phyloP scores from a whole-genome alignment of 1,140 invertebrate species.

The Euschistus heros region DNA sequence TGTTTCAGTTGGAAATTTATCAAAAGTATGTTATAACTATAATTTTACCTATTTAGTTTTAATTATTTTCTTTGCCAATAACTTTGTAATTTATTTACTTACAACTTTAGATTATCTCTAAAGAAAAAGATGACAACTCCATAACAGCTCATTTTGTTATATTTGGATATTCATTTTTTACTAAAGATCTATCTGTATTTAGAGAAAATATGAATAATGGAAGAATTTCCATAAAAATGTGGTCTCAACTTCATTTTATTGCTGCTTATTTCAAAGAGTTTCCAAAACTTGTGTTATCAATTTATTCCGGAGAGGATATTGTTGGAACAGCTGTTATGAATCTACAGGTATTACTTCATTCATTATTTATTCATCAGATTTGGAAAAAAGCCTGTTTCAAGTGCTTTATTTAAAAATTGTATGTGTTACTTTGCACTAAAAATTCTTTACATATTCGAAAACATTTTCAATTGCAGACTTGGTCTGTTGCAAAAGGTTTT shows the following conservation, averaged over 20 bases:
- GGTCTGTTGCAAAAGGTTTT: too few relatives aligned
- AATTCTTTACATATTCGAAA: too few relatives aligned
- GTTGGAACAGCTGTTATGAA: slow-evolving; percentile 20
- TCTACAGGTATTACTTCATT: slow-evolving; percentile 14
- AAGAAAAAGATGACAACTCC: background rate
- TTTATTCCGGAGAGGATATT: slow-evolving; percentile 19
- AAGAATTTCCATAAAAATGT: slow-evolving; percentile 13
- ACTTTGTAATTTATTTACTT: too few relatives aligned
- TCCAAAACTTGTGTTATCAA: slow-evolving; percentile 14
- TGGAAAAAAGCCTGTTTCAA: too few relatives aligned
- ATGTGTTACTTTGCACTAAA: too few relatives aligned
- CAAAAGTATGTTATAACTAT: slow-evolving; percentile 15
- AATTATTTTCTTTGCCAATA: too few relatives aligned
- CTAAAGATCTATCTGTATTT: slow-evolving; percentile 14
- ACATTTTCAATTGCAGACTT: too few relatives aligned
- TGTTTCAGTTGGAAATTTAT: slow-evolving; percentile 11
- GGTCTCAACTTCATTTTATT: slow-evolving; percentile 18
- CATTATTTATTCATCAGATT: too few relatives aligned
- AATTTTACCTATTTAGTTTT: background rate
- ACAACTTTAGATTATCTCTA: slow-evolving; percentile 14
- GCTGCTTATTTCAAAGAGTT: slow-evolving; percentile 25
- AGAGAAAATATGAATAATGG: slow-evolving; percentile 12
- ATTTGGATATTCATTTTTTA: slow-evolving; percentile 18
- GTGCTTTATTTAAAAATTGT: too few relatives aligned
- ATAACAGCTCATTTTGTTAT: slow-evolving; percentile 20